Evolutionary conservation across 1,140 invertebrate genomes (phyloP).

Genomic region (Bombus soroeensis): DNA sequence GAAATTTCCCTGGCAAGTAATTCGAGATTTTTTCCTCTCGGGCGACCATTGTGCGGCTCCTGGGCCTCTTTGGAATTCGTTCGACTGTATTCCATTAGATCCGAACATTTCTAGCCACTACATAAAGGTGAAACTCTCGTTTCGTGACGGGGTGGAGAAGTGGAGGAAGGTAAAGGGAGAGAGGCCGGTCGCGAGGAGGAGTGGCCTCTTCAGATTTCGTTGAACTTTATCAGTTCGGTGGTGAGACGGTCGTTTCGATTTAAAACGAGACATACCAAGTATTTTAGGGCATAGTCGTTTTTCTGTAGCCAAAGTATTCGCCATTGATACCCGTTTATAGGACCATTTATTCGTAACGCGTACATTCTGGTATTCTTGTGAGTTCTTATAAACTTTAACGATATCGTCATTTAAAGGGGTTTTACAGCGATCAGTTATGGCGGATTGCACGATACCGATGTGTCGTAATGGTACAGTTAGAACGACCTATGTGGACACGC

Average conservation of each 20-base stretch:
- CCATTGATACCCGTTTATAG: conserved; percentile 39
- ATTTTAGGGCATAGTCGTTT: conserved; percentile 13
- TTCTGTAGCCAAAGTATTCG: conserved; percentile 1
- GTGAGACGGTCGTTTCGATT: conserved; percentile 20
- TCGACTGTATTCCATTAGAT: conserved; percentile 35
- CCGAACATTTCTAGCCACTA: no score
- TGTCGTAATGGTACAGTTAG: neutral
- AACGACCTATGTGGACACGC: neutral
- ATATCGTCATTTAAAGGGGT: neutral
- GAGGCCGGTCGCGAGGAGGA: neutral
- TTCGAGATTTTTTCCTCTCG: conserved; percentile 15
- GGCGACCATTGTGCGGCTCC: neutral
- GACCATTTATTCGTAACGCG: conserved; percentile 28
- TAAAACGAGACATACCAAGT: conserved; percentile 13
- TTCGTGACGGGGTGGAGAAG: neutral
- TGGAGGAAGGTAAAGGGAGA: neutral
- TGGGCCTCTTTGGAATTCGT: conserved; percentile 14
- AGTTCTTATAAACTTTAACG: conserved; percentile 36
- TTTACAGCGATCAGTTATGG: conserved; percentile 20
- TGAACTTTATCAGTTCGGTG: conserved; percentile 23
- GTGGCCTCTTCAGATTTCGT: conserved; percentile 25
- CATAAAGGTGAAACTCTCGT: conserved; percentile 7
- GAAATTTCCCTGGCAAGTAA: conserved; percentile 13
- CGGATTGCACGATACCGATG: neutral
- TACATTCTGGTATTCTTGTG: conserved; percentile 20